Base-by-base conservation (phyloP, 1,140 invertebrate genomes). In the Druon quercuslanigerum region DNA sequence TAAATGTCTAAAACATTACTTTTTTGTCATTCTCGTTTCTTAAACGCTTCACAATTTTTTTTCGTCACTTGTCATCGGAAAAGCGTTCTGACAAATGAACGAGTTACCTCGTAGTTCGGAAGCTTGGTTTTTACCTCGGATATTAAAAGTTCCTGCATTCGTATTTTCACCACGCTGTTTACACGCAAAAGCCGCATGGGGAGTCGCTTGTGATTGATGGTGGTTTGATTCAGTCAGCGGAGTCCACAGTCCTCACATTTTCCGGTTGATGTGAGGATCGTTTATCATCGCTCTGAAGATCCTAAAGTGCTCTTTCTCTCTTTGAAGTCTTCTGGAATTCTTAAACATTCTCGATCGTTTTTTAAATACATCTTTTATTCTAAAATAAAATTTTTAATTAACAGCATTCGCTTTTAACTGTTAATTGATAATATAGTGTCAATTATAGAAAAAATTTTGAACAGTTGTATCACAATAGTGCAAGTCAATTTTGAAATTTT, bases 151-250 rank as follows among this genome's bases (percentile, higher is more conserved):
- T 70, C 82, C 74, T 72, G 75, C 72, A 75, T n/a, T 75, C 74
- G 75, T 75, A 80, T 80, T 77, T 72, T 79, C 75, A 71, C 50
- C 57, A 25, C 70, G 17, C 74, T 82, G 82, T 86, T 85, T 84
- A 83, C 79, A 81, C 79, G 76, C 72, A 77, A 72, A 82, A 83
- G 73, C 75, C 76, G 75, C 76, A 72, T 73, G 74, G 71, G 78
- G 72, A 78, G 80, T 73, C 78, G 54, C 20, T 50, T 66, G 77
- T 83, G 86, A 87, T 87, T 86, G 86, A 87, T 86, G 83, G 85
- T 82, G 83, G 82, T 87, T 86, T 87, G 84, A 86, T 87, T 86
- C 79, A 85, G 85, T 86, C 84, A 79, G 78, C 75, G 71, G 54
- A 75, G 74, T 82, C 78, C 25, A 75, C 74, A 57, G 72, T 60